Conservation (phyloP, 2,797 vertebrate genomes). For the Schizothorax lantsangensis region DNA sequence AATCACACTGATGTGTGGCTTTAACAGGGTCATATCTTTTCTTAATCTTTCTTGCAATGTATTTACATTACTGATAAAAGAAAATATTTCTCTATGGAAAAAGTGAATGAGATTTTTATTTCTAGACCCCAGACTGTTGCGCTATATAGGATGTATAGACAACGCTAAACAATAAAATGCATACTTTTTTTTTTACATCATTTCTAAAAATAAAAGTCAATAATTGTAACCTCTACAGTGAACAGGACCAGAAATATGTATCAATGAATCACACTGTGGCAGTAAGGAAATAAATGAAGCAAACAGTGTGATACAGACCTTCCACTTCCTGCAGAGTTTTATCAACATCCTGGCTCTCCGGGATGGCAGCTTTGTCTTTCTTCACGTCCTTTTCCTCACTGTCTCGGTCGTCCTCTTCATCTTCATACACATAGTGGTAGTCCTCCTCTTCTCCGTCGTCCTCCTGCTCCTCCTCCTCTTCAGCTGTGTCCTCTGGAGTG, state of each 20-base stretch:
- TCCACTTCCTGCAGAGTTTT: conserved; percentile 89
- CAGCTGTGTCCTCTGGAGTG: conserved; percentile 61
- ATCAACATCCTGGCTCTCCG: conserved; percentile 74
- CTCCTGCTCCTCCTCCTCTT: conserved; percentile 75
- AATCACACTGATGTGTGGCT: not conserved
- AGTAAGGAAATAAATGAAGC: not conserved
- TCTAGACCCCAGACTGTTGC: conserved; percentile 5
- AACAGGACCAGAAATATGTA: not conserved
- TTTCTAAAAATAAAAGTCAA: not conserved
- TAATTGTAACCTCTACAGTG: not conserved
- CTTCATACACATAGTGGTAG: conserved; percentile 80
- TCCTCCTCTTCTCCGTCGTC: conserved; percentile 83
- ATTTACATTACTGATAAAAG: not conserved
- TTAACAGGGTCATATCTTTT: not conserved
- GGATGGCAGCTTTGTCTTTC: conserved; percentile 74
- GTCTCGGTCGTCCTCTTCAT: conserved; percentile 79
- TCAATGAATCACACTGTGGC: not conserved
- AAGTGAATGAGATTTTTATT: not conserved
- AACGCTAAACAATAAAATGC: conserved; percentile 8
- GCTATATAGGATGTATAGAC: conserved; percentile 6
- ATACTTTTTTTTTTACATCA: not conserved
- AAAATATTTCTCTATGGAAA: not conserved
- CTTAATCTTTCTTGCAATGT: not conserved
- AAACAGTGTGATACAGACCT: conserved; percentile 77
- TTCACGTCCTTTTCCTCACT: conserved; percentile 82